Evolutionary conservation across 2,888 invertebrate species (phyloP), one percentile per base, ranked within the genome.

Genomic region (Stenoptilia bipunctidactyla): DNA sequence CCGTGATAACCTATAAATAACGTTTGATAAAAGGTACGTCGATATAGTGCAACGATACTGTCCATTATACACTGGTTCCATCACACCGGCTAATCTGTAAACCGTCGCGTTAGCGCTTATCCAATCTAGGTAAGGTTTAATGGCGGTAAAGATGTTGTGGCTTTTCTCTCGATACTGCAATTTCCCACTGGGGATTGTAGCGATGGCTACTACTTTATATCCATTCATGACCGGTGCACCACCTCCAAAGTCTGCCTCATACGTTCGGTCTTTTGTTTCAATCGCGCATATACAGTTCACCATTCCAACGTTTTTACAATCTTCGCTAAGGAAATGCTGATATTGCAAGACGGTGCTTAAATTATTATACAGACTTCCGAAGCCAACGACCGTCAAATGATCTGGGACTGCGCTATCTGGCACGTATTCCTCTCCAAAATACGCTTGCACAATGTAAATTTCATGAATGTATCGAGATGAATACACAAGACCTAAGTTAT

Each of bases 271-370:
- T 0, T 2, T 13, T 3, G 15, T 53, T 50, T 76, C 70, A 13
- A 55, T 48, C 15, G 75, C 77, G 42, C 77, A 77, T 13, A 75
- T 48, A 45, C 70, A 73, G 44, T 76, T 72, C 45, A 66, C 67
- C 74, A 74, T 76, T 44, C 62, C 66, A 0, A 73, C 66, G 46
- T 71, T 69, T 13, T 49, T 45, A 47, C 79, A 79, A 0, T 69
- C 56, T 1, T 53, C 52, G 43, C 71, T 66, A 15, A 53, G 48
- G 44, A 69, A 79, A 2, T 35, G 40, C 45, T 69, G 67, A 36
- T 52, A 46, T 45, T 73, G 73, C 40, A 77, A 46, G 10, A 51
- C 57, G 10, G 58, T 39, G 13, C 44, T 35, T 30, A 55, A 46
- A 8, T 52, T 40, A 1, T 49, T 40, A 15, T 37, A 43, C 6